Conservation (phyloP, 2,888 invertebrate genomes). For the Nasonovia ribisnigri region DNA sequence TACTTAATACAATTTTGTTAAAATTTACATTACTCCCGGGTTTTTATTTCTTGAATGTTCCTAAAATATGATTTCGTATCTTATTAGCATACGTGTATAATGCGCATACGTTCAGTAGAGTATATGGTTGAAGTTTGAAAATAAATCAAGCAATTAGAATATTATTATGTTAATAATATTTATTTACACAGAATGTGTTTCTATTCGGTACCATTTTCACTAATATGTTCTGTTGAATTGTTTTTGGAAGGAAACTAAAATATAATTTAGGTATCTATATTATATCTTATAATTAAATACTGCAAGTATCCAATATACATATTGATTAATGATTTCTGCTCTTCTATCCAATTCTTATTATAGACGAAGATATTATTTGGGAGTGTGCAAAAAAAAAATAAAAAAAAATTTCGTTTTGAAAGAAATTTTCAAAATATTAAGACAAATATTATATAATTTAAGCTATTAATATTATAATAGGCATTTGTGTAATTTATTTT, state of each 20-base stretch:
- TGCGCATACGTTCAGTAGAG: not conserved
- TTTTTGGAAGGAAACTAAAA: not conserved
- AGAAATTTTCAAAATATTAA: not conserved
- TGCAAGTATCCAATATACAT: not conserved
- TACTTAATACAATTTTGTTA: not conserved
- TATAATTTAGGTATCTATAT: not conserved
- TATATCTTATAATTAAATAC: not conserved
- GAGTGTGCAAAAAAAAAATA: not conserved
- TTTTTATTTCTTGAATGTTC: not conserved
- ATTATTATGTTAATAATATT: not conserved
- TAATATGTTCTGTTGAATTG: not conserved
- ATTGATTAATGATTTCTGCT: not conserved
- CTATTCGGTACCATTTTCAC: not conserved
- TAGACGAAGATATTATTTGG: not conserved
- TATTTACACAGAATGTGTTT: not conserved
- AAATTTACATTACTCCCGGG: not conserved
- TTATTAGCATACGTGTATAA: not conserved
- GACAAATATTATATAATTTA: no score
- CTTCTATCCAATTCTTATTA: not conserved
- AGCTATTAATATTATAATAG: no score
- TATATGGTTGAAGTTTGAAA: not conserved
- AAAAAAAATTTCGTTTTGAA: not conserved
- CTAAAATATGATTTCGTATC: not conserved
- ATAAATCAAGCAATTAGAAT: not conserved
- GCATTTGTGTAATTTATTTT: no score